Base-by-base conservation (phyloP, 2,797 vertebrate species). In the Sebastes hubbsi region DNA sequence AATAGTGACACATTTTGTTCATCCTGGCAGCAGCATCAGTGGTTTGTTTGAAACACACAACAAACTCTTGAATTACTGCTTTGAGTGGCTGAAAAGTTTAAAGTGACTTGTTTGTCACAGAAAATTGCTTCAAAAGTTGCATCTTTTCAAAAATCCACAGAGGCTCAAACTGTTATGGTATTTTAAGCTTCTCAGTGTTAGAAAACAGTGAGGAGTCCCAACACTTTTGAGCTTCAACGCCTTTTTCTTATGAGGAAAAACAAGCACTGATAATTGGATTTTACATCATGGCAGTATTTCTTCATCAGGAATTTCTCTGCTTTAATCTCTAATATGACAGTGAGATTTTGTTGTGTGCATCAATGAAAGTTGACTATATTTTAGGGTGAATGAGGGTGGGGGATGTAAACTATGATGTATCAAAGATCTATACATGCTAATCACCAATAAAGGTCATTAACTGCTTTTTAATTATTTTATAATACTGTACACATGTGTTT, bases 41-140 rank as follows among this genome's bases (percentile, higher is more conserved):
- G 49, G 36, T 72, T 77, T 78, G 27, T 76, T 80, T 85, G 29
- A 72, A 83, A 83, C 5, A 29, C 46, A 65, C 24, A 70, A 64
- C n/a, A 82, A 76, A 73, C 38, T 34, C 55, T 64, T 55, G 22
- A 77, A 73, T 68, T 63, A 55, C 42, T 22, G 34, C 58, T 68
- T 56, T 72, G 71, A n/a, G 22, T 20, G 72, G 49, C 77, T 69
- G 34, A 49, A 75, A 80, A 30, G 20, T 77, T 42, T 20, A 77
- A 75, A 75, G 36, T 64, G 77, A 71, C 32, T 34, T 58, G 77
- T 71, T 78, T 80, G 67, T 70, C 75, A 34, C 14, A 58, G 34
- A 72, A 70, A 78, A 80, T 65, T 49, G 38, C 46, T 46, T 80
- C 27, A 69, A 24, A 72, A 63, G n/a, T 62, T 77, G 65, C 25